Evolutionary conservation across 2,113 vertebrate genomes (phyloP), one percentile per base, ranked within the genome.

Genomic region (Aix galericulata): DNA sequence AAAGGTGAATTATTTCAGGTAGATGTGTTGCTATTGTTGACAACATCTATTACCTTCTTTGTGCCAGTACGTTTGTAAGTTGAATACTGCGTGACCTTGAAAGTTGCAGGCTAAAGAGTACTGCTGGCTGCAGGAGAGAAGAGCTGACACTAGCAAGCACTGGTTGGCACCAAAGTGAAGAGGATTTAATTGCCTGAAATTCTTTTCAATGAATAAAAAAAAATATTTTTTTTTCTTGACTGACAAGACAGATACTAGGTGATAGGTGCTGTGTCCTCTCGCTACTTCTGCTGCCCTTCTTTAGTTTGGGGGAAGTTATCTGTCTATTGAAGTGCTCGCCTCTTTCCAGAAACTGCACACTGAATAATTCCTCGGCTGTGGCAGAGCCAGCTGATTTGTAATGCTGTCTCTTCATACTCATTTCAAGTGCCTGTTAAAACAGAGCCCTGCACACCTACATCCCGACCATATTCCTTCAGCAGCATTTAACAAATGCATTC

Each of bases 381-480:
- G 78, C 75, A 59, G 91, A 96, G 95, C 93, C 50, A 80, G 83
- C 86, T 95, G 88, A 96, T 95, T 86, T 87, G 66, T 74, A 84
- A 83, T 78, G 88, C 89, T 96, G 76, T 87, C 89, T 88, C 77
- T 97, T 97, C 97, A 94, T 92, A 89, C 93, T 88, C n/a, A 64
- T 91, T 95, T 97, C 81, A 96, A 96, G 95, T 94, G 85, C 82
- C 92, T 96, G 92, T 97, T 97, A 96, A 97, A 97, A 96, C 76
- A 42, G 92, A 91, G 92, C 85, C 55, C 79, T 66, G 48, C 93
- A 92, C 91, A 72, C 97, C 95, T 96, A 91, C 91, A 80, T 94
- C 96, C 92, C 80, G 75, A 29, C 85, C 6, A 0, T 94, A 58
- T 89, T 97, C 52, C 95, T 97, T 91, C 90, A 75, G 84, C 94